Percentiles rank a stretch among this genome's conserved stretches.
phyloP scores from a whole-genome alignment of 2,113 vertebrate species.

The Prionailurus viverrinus region DNA sequence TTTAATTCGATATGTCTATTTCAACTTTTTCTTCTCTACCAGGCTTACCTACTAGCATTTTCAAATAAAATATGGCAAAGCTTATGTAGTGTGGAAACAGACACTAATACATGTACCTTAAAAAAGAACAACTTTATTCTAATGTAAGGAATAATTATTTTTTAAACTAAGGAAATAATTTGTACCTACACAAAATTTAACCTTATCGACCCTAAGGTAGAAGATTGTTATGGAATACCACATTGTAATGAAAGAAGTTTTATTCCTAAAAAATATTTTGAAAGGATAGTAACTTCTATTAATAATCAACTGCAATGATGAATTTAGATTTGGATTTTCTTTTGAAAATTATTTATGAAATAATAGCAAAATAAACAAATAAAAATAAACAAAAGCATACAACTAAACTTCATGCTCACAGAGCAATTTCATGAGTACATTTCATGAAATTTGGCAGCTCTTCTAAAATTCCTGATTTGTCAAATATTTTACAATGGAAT shows the following conservation, averaged over 20 bases:
- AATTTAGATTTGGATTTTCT: conserved; percentile 69
- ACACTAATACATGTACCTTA: not conserved
- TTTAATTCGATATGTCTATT: conserved; percentile 24
- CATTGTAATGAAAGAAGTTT: conserved; percentile 38
- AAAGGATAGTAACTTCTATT: not conserved
- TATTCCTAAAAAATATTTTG: conserved; percentile 46
- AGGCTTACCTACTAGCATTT: conserved; percentile 45
- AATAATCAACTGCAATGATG: conserved; percentile 37
- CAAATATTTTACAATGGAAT: conserved; percentile 61
- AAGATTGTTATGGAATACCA: conserved; percentile 49
- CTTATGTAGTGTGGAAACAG: not conserved
- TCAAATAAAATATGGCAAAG: conserved; percentile 50
- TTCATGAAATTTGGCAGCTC: conserved; percentile 72
- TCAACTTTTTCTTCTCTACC: conserved; percentile 27
- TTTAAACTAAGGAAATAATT: conserved; percentile 50
- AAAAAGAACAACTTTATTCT: conserved; percentile 34
- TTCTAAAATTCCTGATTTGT: conserved; percentile 70
- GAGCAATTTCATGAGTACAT: conserved; percentile 78
- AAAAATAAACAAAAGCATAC: conserved; percentile 81
- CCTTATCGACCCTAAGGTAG: not conserved
- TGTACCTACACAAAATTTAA: conserved; percentile 43
- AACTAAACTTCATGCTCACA: conserved; percentile 75
- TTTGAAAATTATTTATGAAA: conserved; percentile 54
- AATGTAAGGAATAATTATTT: conserved; percentile 50
- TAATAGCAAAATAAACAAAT: conserved; percentile 77